Conservation (phyloP, 2,888 invertebrate genomes). For the Bellardia pandia region DNA sequence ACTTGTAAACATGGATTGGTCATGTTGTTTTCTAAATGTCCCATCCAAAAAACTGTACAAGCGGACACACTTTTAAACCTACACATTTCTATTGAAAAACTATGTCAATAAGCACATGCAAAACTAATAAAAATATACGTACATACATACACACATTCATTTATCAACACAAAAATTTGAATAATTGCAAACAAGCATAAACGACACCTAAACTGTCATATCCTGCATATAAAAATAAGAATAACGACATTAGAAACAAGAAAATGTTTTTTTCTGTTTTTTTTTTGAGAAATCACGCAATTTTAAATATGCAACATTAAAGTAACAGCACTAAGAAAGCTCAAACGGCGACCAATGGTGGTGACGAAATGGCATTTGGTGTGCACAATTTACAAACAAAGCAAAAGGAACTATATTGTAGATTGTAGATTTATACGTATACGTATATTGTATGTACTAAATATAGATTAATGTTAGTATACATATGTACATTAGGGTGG, state of each 20-base stretch:
- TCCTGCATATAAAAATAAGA: conserved; percentile 40
- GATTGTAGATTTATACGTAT: too few species aligned
- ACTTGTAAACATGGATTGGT: conserved; percentile 13
- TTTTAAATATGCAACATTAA: background rate
- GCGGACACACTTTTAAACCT: background rate
- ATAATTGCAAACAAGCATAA: conserved; percentile 57
- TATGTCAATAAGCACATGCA: conserved; percentile 44
- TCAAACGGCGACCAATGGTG: background rate
- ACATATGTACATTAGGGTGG: too few species aligned
- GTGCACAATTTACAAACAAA: conserved; percentile 17
- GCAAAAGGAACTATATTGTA: background rate
- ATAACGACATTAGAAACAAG: background rate
- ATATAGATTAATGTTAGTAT: too few species aligned
- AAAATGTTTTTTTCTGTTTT: conserved; percentile 12
- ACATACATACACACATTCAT: background rate
- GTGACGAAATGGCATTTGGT: conserved; percentile 1
- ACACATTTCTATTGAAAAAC: background rate
- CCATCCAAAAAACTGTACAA: too few species aligned
- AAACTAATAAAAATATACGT: conserved; percentile 22
- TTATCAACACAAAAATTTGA: conserved; percentile 27
- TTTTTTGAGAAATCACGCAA: conserved; percentile 38
- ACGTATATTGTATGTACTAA: too few species aligned
- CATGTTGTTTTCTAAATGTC: background rate
- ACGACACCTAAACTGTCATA: conserved; percentile 63
- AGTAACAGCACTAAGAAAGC: background rate